Conservation (phyloP, 2,113 vertebrate genomes). For the Peucedramus taeniatus region DNA sequence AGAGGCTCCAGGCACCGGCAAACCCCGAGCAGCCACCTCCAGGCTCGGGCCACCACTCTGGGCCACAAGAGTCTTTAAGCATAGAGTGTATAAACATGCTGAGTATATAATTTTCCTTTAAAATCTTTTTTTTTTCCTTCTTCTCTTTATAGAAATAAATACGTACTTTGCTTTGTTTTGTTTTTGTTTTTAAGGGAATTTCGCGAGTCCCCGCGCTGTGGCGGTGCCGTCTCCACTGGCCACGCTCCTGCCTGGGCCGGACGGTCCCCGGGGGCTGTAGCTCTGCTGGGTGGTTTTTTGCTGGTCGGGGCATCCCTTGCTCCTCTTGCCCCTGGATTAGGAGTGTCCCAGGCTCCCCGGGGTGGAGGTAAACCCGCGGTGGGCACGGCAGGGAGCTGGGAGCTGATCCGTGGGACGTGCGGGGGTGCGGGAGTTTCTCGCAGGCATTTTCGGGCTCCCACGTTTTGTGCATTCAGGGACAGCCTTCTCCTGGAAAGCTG, state of each 20-base stretch:
- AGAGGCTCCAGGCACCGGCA: not conserved
- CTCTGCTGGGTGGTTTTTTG: constrained; percentile 21
- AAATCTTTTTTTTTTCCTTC: not conserved
- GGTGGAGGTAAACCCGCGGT: not conserved
- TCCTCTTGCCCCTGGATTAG: not conserved
- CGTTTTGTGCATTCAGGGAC: not conserved
- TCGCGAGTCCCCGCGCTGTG: not conserved
- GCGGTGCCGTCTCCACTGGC: not conserved
- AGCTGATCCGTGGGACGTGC: not conserved
- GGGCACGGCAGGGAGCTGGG: not conserved
- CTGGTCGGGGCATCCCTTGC: constrained; percentile 17
- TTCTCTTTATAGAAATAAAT: constrained; percentile 64
- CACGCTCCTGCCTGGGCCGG: rapidly evolving
- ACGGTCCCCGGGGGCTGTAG: not conserved
- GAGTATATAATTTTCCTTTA: constrained; percentile 59
- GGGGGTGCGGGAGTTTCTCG: rapidly evolving
- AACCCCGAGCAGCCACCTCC: not conserved
- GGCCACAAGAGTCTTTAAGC: not conserved
- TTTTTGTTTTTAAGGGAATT: not conserved
- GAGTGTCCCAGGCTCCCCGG: not conserved
- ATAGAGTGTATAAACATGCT: constrained; percentile 57
- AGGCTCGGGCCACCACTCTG: not conserved
- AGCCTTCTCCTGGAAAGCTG: not conserved
- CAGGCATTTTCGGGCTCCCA: not conserved
- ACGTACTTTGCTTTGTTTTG: constrained; percentile 16